Evolutionary conservation across 1,140 invertebrate species (phyloP).

Genomic region (Cotesia vestalis): DNA sequence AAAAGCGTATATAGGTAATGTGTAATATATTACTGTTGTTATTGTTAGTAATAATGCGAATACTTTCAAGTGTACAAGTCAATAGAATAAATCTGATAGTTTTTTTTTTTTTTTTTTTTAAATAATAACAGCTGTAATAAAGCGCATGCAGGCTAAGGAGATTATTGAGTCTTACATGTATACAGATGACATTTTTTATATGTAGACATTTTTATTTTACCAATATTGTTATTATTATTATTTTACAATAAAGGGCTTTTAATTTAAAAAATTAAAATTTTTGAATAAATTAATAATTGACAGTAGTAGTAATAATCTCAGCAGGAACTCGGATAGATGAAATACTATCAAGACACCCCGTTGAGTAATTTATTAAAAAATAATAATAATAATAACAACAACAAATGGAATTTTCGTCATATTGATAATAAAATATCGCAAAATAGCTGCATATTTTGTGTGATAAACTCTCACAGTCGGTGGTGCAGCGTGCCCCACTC

Average conservation of each 20-base stretch:
- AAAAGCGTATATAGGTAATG: slow-evolving; percentile 13
- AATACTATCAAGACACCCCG: too few relatives aligned
- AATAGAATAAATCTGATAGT: slow-evolving; percentile 25
- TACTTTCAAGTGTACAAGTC: slow-evolving; percentile 25
- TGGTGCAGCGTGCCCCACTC: slow-evolving; percentile 56
- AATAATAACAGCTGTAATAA: slow-evolving; percentile 23
- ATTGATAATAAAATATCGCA: slow-evolving; percentile 39
- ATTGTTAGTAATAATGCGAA: background rate
- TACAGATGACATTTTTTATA: slow-evolving; percentile 20
- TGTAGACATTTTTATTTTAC: slow-evolving; percentile 38
- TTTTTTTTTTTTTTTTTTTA: slow-evolving; percentile 47
- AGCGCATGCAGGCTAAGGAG: slow-evolving; percentile 38
- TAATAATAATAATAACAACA: too few relatives aligned
- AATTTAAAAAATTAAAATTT: too few relatives aligned
- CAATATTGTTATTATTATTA: slow-evolving; percentile 31
- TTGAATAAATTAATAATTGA: too few relatives aligned
- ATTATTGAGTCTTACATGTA: slow-evolving; percentile 25
- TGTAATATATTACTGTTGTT: slow-evolving; percentile 4
- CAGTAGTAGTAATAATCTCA: too few relatives aligned
- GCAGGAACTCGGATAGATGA: too few relatives aligned
- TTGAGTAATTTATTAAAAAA: too few relatives aligned
- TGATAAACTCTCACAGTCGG: slow-evolving; percentile 54
- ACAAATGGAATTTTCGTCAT: background rate
- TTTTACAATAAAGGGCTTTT: too few relatives aligned
- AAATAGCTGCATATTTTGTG: slow-evolving; percentile 37